Evolutionary conservation across 2,797 vertebrate species (phyloP), one percentile per base, ranked within the genome.

Genomic region (Lagodon rhomboides): DNA sequence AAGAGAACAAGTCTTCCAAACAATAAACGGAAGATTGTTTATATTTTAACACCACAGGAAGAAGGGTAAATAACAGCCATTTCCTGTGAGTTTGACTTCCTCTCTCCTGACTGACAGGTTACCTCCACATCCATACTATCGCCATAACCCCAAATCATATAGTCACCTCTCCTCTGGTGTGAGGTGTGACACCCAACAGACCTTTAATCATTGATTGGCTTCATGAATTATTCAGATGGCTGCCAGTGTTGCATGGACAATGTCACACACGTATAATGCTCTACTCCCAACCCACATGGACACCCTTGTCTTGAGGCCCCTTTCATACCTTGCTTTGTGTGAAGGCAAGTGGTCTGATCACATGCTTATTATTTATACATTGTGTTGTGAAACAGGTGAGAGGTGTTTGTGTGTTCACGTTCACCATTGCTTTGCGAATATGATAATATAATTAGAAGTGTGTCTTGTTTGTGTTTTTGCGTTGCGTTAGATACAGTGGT

Each of bases 191-290:
- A 87, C 83, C 80, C 66, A 85, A 30, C 61, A 83, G 72, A 85
- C 68, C 80, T 93, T 95, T 91, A 93, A 93, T 91, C 88, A 93
- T 93, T 93, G 92, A 95, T 91, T 72, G 75, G 56, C 63, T 49
- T 53, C 1, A 77, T 94, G 38, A 90, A 94, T 94, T 83, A 92
- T 92, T 94, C 87, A 95, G 69, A 55, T 0, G 0, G 66, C n/a
- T 17, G 53, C 70, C 75, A 58, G 49, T 75, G 82, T 91, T 79
- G 66, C 78, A 70, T 62, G 76, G 54, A 82, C 82, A 82, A 46
- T 53, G 69, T 75, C 67, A 22, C 43, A 58, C 25, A 38, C 51
- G 59, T 3, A 72, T 47, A 30, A 75, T 30, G 43, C 67, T 54
- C 30, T 73, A 56, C 46, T 50, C 41, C 7, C n/a, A 8, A 15